Evolutionary conservation across 2,888 invertebrate species (phyloP).

Genomic region (Malthinus seriepunctatus): DNA sequence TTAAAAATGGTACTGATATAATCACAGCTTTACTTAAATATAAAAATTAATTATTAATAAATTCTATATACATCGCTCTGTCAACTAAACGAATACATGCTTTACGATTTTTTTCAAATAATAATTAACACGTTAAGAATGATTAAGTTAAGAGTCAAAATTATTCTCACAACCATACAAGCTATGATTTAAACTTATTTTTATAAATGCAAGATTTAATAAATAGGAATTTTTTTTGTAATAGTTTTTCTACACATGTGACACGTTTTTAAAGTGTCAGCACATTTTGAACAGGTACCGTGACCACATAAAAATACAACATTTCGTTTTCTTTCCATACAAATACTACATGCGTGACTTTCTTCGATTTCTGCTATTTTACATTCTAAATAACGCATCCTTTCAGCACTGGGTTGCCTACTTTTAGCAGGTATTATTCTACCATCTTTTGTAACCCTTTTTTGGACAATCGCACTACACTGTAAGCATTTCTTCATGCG

Average conservation of each 20-base stretch:
- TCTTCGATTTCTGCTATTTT: constrained; percentile 87
- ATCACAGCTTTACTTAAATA: constrained; percentile 22
- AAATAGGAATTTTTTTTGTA: constrained; percentile 68
- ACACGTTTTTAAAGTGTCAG: constrained; percentile 78
- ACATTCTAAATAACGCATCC: constrained; percentile 71
- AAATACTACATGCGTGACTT: constrained; percentile 82
- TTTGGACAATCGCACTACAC: constrained; percentile 65
- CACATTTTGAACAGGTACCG: constrained; percentile 80
- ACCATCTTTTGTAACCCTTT: constrained; percentile 59
- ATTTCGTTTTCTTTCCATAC: constrained; percentile 82
- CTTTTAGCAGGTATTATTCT: constrained; percentile 55
- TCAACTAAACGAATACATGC: too few species aligned
- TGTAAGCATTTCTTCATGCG: constrained; percentile 78
- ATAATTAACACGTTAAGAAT: too few species aligned
- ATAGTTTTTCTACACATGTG: constrained; percentile 85
- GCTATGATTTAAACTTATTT: too few species aligned
- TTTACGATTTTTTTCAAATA: too few species aligned
- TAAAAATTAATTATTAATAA: constrained; percentile 4
- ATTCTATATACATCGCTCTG: too few species aligned
- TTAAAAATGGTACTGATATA: constrained; percentile 20
- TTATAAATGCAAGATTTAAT: constrained; percentile 38
- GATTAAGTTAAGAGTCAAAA: too few species aligned
- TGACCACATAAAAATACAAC: constrained; percentile 90
- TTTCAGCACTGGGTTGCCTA: constrained; percentile 68
- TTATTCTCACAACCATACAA: too few species aligned